Percentiles rank a stretch among this genome's conserved stretches.
phyloP scores from a whole-genome alignment of 2,888 invertebrate genomes.

The Agonopterix alstromeriana region DNA sequence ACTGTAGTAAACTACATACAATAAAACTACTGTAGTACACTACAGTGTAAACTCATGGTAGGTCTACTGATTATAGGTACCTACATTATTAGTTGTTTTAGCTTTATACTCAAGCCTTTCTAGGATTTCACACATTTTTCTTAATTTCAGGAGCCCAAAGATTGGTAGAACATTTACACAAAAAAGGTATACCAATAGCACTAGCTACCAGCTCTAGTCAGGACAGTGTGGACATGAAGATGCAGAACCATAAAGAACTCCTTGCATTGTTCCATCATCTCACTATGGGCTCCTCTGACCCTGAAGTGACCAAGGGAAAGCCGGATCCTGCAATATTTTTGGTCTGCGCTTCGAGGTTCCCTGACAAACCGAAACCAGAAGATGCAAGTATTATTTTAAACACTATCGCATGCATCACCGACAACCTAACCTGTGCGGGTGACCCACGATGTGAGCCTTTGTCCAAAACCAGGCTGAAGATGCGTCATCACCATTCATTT shows the following conservation, averaged over 20 bases:
- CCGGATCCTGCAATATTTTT: constrained; percentile 92
- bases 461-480: no score
- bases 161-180: constrained; percentile 84
- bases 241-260: constrained; percentile 79
- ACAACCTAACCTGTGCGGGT: no score
- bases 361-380: constrained; percentile 78
- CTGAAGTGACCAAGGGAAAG: constrained; percentile 90
- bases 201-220: constrained; percentile 90
- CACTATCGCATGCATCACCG: no score
- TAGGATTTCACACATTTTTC: background rate
- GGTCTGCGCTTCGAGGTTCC: constrained; percentile 85
- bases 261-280: constrained; percentile 82
- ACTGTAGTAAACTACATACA: no score
- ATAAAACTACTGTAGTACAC: no score
- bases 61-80: no score
- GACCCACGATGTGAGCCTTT: no score
- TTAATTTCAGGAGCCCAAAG: constrained; percentile 81
- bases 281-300: constrained; percentile 88
- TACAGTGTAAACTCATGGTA: no score
- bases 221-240: constrained; percentile 83
- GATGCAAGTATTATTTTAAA: constrained; percentile 43
- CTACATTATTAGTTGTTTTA: no score
- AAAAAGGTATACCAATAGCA: constrained; percentile 85
- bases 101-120: no score
- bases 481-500: no score